These are phyloP conservation scores for Malurus splendens DNA, from an alignment of 2,797 vertebrate genomes.

Conservation along the genomic window DNA sequence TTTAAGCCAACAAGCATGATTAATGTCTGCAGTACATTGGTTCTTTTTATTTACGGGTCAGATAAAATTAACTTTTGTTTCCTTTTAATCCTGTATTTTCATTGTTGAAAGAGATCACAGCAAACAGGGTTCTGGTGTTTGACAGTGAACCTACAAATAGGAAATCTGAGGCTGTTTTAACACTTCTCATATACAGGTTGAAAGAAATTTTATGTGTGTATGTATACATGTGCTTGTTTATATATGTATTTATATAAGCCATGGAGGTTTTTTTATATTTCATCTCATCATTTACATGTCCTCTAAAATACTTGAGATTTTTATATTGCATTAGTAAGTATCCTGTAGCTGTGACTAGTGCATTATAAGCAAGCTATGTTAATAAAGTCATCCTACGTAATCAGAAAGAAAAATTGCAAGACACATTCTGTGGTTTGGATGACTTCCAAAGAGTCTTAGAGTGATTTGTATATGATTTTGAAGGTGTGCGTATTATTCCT, in stretches of 20 bases:
- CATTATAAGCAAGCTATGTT: background rate
- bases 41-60: constrained; percentile 85
- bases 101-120: constrained; percentile 27
- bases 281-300: constrained; percentile 20
- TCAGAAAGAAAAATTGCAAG: constrained; percentile 35
- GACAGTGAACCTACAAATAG: constrained; percentile 40
- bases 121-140: constrained; percentile 51
- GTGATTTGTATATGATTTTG: background rate
- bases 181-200: constrained; percentile 27
- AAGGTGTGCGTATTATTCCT: background rate
- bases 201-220: constrained; percentile 17
- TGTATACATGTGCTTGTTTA: constrained; percentile 33
- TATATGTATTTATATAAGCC: constrained; percentile 30
- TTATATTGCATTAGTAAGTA: background rate
- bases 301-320: constrained; percentile 5
- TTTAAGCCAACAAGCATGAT: constrained; percentile 88
- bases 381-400: constrained; percentile 9
- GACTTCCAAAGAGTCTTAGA: constrained; percentile 18
- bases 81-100: constrained; percentile 77
- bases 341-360: background rate
- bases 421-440: constrained; percentile 22
- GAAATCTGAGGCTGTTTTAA: constrained; percentile 26
- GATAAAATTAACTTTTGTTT: constrained; percentile 95
- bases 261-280: background rate
- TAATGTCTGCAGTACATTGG: constrained; percentile 89